A percentile compares a stretch with the other conserved stretches of the same genome.
These are phyloP conservation scores for Rhadinocentrus ornatus DNA, from an alignment of 2,797 vertebrate genomes.

Conservation along the genomic window DNA sequence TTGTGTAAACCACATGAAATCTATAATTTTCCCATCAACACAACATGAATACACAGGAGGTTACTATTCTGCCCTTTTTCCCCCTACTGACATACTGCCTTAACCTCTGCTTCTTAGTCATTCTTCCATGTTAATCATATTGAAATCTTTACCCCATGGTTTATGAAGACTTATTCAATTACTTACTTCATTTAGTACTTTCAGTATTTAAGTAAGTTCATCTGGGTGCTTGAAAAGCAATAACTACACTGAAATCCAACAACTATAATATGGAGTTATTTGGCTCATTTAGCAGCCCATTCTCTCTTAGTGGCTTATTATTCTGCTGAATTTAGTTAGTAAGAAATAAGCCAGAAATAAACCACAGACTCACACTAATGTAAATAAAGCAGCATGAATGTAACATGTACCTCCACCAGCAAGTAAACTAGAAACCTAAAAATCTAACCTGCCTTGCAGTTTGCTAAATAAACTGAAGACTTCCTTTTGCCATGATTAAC, in stretches of 20 bases:
- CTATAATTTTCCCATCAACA: slow-evolving; percentile 76
- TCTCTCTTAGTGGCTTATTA: neutral
- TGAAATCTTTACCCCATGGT: neutral
- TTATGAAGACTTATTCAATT: neutral
- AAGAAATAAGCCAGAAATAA: neutral
- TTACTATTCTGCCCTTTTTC: slow-evolving; percentile 42
- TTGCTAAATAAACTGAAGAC: neutral
- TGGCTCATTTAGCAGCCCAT: slow-evolving; percentile 6
- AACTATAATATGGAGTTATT: neutral
- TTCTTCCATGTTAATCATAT: slow-evolving; percentile 4
- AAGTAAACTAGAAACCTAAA: neutral
- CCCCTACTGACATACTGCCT: slow-evolving; percentile 9
- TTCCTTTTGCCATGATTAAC: neutral
- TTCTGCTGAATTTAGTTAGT: neutral
- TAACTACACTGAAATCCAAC: neutral
- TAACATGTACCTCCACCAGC: neutral
- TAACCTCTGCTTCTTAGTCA: slow-evolving; percentile 22
- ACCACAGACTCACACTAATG: neutral
- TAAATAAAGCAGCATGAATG: neutral
- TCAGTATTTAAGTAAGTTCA: neutral
- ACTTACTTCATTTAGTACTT: neutral
- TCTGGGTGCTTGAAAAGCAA: neutral
- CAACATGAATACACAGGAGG: slow-evolving; percentile 57
- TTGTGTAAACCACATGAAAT: slow-evolving; percentile 69
- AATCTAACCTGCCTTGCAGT: neutral